These are phyloP conservation scores for Limnephilus auricula DNA, from an alignment of 2,888 invertebrate genomes.

Conservation along the genomic window DNA sequence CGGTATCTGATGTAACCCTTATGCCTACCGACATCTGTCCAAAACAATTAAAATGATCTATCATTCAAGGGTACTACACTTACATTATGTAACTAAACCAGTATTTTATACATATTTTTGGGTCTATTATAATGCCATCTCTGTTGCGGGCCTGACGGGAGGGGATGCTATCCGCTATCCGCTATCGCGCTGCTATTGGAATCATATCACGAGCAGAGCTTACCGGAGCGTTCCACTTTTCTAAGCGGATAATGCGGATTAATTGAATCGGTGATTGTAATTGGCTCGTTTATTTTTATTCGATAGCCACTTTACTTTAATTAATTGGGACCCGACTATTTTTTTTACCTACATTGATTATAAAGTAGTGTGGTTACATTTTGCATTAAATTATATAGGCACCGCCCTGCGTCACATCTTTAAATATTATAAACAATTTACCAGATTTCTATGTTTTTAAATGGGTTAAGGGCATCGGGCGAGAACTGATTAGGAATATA, in stretches of 20 bases:
- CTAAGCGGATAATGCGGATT: slow-evolving; percentile 34
- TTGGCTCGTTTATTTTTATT: slow-evolving; percentile 28
- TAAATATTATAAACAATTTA: too few relatives aligned
- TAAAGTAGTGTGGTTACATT: background rate
- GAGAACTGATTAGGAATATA: too few relatives aligned
- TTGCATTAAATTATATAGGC: background rate
- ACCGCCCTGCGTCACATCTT: background rate
- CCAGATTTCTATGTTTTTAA: too few relatives aligned
- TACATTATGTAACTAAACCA: too few relatives aligned
- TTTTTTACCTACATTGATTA: background rate
- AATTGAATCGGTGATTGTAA: slow-evolving; percentile 31
- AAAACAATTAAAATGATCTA: too few relatives aligned
- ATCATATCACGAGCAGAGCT: slow-evolving; percentile 8
- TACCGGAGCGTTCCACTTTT: slow-evolving; percentile 24
- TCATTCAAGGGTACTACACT: too few relatives aligned
- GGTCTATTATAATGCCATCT: background rate
- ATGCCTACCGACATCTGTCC: too few relatives aligned
- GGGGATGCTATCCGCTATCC: background rate
- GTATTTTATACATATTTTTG: too few relatives aligned
- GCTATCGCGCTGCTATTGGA: background rate
- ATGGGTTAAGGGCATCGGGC: too few relatives aligned
- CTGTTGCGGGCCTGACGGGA: background rate
- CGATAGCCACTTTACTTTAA: slow-evolving; percentile 10
- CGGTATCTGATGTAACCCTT: too few relatives aligned
- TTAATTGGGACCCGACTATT: background rate